Conservation (phyloP, 2,888 invertebrate genomes). For the Trypoxylon attenuatum region DNA sequence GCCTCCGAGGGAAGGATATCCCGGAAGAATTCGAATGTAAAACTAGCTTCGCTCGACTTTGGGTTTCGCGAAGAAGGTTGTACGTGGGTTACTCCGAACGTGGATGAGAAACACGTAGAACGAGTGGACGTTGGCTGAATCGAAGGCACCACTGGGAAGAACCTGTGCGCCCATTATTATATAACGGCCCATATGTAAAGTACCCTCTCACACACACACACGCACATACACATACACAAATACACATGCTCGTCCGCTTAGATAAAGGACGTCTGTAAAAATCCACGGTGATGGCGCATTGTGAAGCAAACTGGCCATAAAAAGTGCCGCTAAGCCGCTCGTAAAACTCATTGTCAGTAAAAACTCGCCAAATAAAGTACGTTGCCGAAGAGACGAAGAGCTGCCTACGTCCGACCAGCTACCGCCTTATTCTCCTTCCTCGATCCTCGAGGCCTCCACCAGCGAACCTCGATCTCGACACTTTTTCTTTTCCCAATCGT, state of each 20-base stretch:
- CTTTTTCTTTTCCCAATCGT: too few relatives aligned
- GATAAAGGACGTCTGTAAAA: conserved; percentile 61
- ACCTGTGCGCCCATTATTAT: conserved; percentile 47
- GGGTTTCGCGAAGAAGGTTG: too few relatives aligned
- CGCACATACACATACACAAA: conserved; percentile 46
- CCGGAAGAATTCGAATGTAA: too few relatives aligned
- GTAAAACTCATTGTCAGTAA: conserved; percentile 55
- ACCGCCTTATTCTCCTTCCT: too few relatives aligned
- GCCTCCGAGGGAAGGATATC: too few relatives aligned
- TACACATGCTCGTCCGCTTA: too few relatives aligned
- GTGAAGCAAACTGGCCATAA: conserved; percentile 55
- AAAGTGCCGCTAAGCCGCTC: conserved; percentile 55
- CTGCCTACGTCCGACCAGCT: conserved; percentile 31
- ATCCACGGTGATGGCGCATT: conserved; percentile 47
- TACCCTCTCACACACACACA: conserved; percentile 58
- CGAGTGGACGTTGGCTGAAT: conserved; percentile 3
- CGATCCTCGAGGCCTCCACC: too few relatives aligned
- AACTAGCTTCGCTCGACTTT: too few relatives aligned
- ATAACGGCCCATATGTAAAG: conserved; percentile 59
- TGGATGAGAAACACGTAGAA: too few relatives aligned
- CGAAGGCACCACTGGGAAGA: conserved; percentile 24
- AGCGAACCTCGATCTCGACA: too few relatives aligned
- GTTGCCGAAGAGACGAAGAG: conserved; percentile 29
- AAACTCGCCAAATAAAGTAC: conserved; percentile 53
- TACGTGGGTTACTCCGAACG: too few relatives aligned